These are phyloP conservation scores for Sericinus montela DNA, from an alignment of 2,888 invertebrate species.

Conservation along the genomic window DNA sequence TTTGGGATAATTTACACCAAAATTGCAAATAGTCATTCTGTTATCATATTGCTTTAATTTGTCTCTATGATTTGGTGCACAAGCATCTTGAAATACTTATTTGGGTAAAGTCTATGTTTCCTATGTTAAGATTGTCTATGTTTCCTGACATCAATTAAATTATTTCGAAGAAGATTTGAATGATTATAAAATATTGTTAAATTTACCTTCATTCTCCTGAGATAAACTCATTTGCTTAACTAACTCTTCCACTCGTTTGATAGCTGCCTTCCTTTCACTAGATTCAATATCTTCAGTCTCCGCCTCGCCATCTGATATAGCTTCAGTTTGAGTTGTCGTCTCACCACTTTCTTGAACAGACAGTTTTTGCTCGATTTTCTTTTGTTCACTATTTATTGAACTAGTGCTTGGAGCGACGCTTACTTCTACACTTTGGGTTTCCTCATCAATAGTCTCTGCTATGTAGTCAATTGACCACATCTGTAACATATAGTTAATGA, in stretches of 20 bases:
- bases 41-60: too few relatives aligned
- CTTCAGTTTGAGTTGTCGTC: conserved; percentile 33
- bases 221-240: conserved; percentile 91
- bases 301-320: conserved; percentile 31
- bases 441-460: conserved; percentile 64
- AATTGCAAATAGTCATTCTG: too few relatives aligned
- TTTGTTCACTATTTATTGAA: conserved; percentile 48
- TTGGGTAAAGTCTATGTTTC: too few relatives aligned
- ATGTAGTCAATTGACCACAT: conserved; percentile 99
- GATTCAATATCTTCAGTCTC: conserved; percentile 50
- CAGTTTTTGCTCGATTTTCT: conserved; percentile 38
- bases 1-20: too few relatives aligned
- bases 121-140: too few relatives aligned
- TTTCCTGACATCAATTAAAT: too few relatives aligned
- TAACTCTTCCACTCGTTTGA: conserved; percentile 81
- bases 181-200: too few relatives aligned
- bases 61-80: too few relatives aligned
- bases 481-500: too few relatives aligned
- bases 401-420: conserved; percentile 46
- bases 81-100: too few relatives aligned
- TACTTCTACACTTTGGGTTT: conserved; percentile 66
- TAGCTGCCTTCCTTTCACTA: conserved; percentile 65
- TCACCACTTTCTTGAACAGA: conserved; percentile 50
- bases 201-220: conserved; percentile 79
- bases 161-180: too few relatives aligned